Base-by-base conservation (phyloP, 2,888 invertebrate species). In the Timema podura region DNA sequence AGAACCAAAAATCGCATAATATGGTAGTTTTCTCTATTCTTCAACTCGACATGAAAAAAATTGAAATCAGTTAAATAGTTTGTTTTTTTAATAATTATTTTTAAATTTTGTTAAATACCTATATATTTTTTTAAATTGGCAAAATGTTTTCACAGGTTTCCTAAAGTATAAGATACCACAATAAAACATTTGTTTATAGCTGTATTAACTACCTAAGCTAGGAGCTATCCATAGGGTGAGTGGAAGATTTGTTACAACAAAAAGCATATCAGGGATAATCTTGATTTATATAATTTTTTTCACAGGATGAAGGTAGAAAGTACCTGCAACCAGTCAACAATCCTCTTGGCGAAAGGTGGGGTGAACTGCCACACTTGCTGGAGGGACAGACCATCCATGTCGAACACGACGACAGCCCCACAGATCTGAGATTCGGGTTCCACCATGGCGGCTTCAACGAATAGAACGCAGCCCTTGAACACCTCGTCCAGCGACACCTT, bases 321-420 rank as follows among this genome's bases (percentile, higher is more conserved):
- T 78, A 89, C 89, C 85, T 91, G 91, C 45, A 93, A 82, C 90
- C 91, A 93, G 77, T 93, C 93, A 5, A 94, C 91, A 75, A 93
- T 91, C 76, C 91, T 85, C 81, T 91, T 93, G 48, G 93, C 93
- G 77, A 93, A 93, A 7, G 89, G 87, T 3, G 93, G 93, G 7
- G 92, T 92, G 81, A 93, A 93, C 81, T 93, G 93, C 87, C 91
- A 89, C 3, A 92, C 91, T 79, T 93, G 93, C 77, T 89, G 88
- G 78, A 93, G 82, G 59, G 89, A 88, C 0, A 94, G 85, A 0
- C 93, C 93, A 73, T 92, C 91, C 91, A 93, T 92, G 79, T 93
- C 93, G 78, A 93, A 91, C 74, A 93, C 88, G 54, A 93, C 91
- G 10, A 92, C 85, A 0, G 90, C 91, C 0, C 93, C 93, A 75